Percentiles rank a stretch among this genome's conserved stretches.
These are phyloP conservation scores for Criorhina ranunculi DNA, from an alignment of 2,888 invertebrate species.

Conservation along the genomic window DNA sequence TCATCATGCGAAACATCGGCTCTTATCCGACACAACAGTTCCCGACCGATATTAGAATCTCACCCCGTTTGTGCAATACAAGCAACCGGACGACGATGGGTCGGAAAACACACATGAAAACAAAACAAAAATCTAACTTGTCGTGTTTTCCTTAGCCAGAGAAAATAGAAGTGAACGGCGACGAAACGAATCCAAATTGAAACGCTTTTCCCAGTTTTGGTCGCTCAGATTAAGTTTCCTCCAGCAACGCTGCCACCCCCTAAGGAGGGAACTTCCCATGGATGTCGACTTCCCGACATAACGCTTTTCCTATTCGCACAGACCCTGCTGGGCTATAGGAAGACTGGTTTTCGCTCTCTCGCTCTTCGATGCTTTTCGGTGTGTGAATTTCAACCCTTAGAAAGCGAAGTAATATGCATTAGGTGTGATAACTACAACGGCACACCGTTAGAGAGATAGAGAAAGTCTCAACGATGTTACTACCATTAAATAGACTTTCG, in stretches of 20 bases:
- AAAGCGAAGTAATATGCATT: slow-evolving; percentile 56
- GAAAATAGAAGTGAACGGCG: slow-evolving; percentile 70
- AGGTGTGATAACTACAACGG: slow-evolving; percentile 67
- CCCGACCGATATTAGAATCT: slow-evolving; percentile 52
- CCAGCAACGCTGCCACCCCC: slow-evolving; percentile 64
- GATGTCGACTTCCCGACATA: slow-evolving; percentile 62
- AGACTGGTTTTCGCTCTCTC: slow-evolving; percentile 63
- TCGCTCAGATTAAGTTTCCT: slow-evolving; percentile 71
- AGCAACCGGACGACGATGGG: slow-evolving; percentile 48
- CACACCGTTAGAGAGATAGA: slow-evolving; percentile 61
- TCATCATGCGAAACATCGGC: slow-evolving; percentile 54
- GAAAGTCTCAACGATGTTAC: slow-evolving; percentile 48
- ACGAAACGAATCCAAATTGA: slow-evolving; percentile 75
- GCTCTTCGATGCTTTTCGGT: slow-evolving; percentile 59
- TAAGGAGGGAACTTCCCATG: slow-evolving; percentile 63
- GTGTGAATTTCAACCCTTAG: slow-evolving; percentile 68
- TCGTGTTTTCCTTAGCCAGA: slow-evolving; percentile 60
- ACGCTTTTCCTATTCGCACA: slow-evolving; percentile 74
- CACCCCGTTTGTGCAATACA: slow-evolving; percentile 62
- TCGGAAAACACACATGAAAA: slow-evolving; percentile 48
- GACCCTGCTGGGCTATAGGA: slow-evolving; percentile 49
- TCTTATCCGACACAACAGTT: slow-evolving; percentile 58
- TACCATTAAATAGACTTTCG: slow-evolving; percentile 54
- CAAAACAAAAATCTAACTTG: slow-evolving; percentile 29
- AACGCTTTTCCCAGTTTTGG: slow-evolving; percentile 74